Evolutionary conservation across 2,888 invertebrate species (phyloP).

Genomic region (Cheilosia grossa): DNA sequence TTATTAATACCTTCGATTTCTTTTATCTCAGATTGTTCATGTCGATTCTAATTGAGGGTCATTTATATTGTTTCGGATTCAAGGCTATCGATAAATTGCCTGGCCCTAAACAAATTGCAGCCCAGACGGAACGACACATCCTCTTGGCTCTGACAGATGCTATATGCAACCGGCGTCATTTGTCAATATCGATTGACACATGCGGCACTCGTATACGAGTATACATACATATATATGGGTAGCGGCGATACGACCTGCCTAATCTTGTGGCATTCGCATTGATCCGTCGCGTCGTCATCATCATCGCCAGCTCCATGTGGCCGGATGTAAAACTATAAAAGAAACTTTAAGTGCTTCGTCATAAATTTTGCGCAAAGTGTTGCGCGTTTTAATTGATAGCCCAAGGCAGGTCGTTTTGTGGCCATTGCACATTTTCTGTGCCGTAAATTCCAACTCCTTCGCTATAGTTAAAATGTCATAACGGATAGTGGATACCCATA

Average conservation of each 20-base stretch:
- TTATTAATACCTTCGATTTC: slow-evolving; percentile 58
- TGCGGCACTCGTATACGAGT: not conserved
- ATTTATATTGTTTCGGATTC: slow-evolving; percentile 54
- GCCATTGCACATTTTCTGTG: slow-evolving; percentile 63
- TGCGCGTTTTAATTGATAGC: slow-evolving; percentile 71
- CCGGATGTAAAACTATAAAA: slow-evolving; percentile 55
- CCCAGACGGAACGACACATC: slow-evolving; percentile 25
- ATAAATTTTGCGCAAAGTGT: slow-evolving; percentile 65
- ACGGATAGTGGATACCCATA: slow-evolving; percentile 55
- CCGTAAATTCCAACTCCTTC: slow-evolving; percentile 70
- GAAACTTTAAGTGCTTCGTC: slow-evolving; percentile 62
- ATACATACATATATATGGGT: too few relatives aligned
- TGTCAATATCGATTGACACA: slow-evolving; percentile 56
- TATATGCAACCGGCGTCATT: slow-evolving; percentile 22
- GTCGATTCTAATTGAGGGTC: slow-evolving; percentile 58
- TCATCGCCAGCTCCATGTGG: slow-evolving; percentile 31
- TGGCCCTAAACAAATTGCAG: slow-evolving; percentile 38
- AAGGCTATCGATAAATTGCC: slow-evolving; percentile 59
- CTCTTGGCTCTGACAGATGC: not conserved
- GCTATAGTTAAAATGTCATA: slow-evolving; percentile 70
- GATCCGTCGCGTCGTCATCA: slow-evolving; percentile 1
- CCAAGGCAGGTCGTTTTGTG: slow-evolving; percentile 68
- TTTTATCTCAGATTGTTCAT: slow-evolving; percentile 57
- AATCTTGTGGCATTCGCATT: slow-evolving; percentile 28
- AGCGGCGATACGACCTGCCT: not conserved